phyloP scores from a whole-genome alignment of 2,113 vertebrate genomes.

The Aramus guarauna region DNA sequence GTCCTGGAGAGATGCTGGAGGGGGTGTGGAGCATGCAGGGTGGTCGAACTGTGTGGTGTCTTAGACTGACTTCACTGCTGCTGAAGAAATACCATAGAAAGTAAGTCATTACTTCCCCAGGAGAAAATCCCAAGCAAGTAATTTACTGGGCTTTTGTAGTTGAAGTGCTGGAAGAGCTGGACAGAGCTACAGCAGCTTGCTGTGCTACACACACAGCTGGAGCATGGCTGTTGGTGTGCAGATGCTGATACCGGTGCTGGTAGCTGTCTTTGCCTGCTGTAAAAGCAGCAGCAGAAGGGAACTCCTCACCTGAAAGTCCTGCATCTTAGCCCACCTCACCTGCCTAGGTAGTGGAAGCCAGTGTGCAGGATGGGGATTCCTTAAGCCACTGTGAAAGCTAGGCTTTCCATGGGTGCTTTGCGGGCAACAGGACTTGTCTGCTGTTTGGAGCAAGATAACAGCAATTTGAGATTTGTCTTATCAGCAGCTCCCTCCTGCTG shows the following conservation, averaged over 20 bases:
- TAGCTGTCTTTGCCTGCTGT: background rate
- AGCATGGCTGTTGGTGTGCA: background rate
- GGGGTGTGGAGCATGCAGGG: fast-evolving
- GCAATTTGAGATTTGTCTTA: too few relatives aligned
- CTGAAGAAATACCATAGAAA: background rate
- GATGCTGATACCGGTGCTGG: background rate
- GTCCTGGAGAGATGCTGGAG: background rate
- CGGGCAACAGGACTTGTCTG: background rate
- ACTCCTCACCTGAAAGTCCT: background rate
- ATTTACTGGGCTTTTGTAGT: background rate
- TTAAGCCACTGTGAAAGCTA: background rate
- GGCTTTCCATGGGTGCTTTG: background rate
- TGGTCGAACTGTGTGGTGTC: background rate
- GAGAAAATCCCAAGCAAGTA: background rate
- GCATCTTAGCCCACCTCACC: background rate
- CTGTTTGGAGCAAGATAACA: background rate
- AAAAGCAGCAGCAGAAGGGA: background rate
- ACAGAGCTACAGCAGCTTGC: background rate
- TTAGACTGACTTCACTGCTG: background rate
- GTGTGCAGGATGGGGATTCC: background rate
- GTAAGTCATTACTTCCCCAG: background rate
- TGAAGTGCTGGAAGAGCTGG: background rate
- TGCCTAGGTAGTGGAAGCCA: background rate
- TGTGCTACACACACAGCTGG: background rate
- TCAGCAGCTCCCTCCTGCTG: background rate